Conservation (phyloP, 2,797 vertebrate species). For the Anableps anableps region DNA sequence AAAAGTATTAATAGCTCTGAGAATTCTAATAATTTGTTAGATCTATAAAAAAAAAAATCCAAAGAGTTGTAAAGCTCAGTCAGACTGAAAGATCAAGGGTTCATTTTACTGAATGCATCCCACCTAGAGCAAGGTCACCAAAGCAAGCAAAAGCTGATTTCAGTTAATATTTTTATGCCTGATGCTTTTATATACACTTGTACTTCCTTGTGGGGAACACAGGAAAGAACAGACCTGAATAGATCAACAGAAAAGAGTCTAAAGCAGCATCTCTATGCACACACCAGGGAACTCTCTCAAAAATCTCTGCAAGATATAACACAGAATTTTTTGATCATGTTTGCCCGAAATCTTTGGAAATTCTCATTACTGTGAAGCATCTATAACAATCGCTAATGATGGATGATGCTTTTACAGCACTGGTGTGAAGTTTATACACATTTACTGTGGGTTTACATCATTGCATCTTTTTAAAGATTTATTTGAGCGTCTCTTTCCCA, state of each 20-base stretch:
- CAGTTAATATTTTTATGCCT: background rate
- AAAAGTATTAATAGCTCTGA: background rate
- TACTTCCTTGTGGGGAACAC: background rate
- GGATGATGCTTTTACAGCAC: background rate
- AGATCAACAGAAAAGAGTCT: background rate
- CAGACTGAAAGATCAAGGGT: background rate
- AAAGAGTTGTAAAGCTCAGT: background rate
- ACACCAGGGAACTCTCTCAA: background rate
- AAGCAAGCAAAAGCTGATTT: background rate
- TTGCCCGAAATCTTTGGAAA: background rate
- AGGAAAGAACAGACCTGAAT: background rate
- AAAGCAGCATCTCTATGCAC: background rate
- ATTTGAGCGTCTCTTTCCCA: background rate
- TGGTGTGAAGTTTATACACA: background rate
- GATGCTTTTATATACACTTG: background rate
- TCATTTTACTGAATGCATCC: background rate
- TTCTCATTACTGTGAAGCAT: background rate
- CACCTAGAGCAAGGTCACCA: background rate
- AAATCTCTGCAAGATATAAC: background rate
- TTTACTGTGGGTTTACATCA: background rate
- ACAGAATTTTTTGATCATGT: too few relatives aligned
- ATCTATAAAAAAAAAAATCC: background rate
- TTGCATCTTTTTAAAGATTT: background rate
- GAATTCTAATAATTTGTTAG: background rate
- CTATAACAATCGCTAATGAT: background rate